These are phyloP conservation scores for Pipistrellus pipistrellus DNA, from an alignment of 2,797 vertebrate genomes.

Conservation along the genomic window DNA sequence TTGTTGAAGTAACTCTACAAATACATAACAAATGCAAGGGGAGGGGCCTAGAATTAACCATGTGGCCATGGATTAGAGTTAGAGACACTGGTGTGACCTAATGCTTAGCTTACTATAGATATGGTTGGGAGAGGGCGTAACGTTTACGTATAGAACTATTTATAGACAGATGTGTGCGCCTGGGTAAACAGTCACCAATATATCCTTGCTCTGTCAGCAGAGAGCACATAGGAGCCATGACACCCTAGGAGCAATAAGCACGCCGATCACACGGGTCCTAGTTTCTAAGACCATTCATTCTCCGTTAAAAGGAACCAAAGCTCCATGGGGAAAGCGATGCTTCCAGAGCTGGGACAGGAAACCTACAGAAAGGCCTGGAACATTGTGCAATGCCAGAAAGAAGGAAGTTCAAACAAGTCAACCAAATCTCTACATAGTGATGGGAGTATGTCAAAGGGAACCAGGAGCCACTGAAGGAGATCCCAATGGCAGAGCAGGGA, in stretches of 20 bases:
- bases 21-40: background rate
- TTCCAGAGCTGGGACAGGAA: background rate
- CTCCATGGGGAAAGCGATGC: background rate
- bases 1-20: constrained; percentile 9
- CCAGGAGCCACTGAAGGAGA: background rate
- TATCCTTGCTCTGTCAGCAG: background rate
- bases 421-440: background rate
- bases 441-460: background rate
- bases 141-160: background rate
- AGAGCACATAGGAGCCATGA: background rate
- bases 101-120: background rate
- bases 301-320: background rate
- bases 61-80: background rate
- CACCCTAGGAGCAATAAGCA: background rate
- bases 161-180: background rate
- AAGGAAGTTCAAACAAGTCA: background rate
- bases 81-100: background rate
- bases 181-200: background rate
- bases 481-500: background rate
- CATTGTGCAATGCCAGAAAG: background rate
- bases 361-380: background rate
- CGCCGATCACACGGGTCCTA: background rate
- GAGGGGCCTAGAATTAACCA: background rate
- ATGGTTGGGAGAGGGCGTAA: background rate
- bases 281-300: background rate